phyloP scores from a whole-genome alignment of 64 coral and sea anemone species.

The Pachyseris speciosa region DNA sequence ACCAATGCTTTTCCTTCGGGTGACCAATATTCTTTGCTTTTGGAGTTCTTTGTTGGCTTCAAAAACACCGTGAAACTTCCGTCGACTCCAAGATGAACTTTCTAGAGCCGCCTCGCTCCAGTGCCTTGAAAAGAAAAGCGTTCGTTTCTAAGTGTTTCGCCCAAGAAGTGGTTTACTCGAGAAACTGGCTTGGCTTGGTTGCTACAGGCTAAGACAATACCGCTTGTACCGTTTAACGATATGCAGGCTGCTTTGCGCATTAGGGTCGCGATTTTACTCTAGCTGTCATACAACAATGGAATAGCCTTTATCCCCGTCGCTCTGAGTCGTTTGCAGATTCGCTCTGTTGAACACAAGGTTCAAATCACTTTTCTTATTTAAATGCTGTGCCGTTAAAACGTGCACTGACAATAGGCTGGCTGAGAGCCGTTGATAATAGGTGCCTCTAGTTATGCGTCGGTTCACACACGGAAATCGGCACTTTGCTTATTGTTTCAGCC shows the following conservation, averaged over 20 bases:
- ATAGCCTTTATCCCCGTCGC: conserved; percentile 5
- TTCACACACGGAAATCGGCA: background rate
- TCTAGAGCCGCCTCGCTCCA: background rate
- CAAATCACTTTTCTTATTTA: conserved; percentile 35
- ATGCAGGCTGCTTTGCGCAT: conserved; percentile 5
- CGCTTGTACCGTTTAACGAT: background rate
- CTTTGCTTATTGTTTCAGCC: too few species aligned
- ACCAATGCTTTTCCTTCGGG: background rate
- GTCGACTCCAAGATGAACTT: background rate
- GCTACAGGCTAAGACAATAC: conserved; percentile 13
- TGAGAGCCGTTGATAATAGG: background rate
- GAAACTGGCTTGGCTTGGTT: background rate
- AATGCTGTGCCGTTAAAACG: conserved; percentile 12
- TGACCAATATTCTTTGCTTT: conserved; percentile 29
- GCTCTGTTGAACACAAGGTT: background rate
- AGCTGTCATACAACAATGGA: conserved; percentile 26
- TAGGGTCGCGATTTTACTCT: background rate
- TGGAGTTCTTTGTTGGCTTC: background rate
- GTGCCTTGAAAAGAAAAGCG: background rate
- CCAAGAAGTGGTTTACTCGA: background rate
- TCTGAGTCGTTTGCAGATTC: background rate
- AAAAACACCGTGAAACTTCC: background rate
- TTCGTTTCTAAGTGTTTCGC: background rate
- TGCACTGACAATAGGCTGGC: background rate
- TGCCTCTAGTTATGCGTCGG: background rate